A percentile compares a stretch with the other conserved stretches of the same genome.
Evolutionary conservation across 2,797 vertebrate species (phyloP).

Genomic region (Rousettus madagascariensis): DNA sequence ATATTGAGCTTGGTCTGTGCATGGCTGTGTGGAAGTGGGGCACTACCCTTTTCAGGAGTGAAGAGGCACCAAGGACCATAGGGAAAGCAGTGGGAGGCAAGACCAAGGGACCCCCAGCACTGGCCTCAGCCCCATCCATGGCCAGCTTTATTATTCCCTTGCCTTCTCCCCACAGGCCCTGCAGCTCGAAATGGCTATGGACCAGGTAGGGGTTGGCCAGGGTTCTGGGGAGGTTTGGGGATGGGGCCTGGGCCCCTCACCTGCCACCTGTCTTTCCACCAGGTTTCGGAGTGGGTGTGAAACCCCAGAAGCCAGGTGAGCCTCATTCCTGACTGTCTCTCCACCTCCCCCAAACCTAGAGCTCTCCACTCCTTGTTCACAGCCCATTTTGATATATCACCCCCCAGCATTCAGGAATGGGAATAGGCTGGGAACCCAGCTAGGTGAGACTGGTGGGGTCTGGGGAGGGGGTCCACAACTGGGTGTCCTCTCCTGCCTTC

Average conservation of each 20-base stretch:
- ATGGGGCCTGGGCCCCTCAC: not conserved
- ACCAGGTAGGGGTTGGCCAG: not conserved
- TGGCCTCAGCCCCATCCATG: not conserved
- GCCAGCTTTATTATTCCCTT: not conserved
- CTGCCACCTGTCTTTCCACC: not conserved
- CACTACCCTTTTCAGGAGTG: not conserved
- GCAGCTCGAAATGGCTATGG: not conserved
- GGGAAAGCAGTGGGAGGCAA: not conserved
- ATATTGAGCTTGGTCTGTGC: not conserved
- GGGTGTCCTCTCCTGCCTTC: not conserved
- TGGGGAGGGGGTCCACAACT: not conserved
- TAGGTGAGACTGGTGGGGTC: not conserved
- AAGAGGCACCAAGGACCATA: not conserved
- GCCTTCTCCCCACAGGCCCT: not conserved
- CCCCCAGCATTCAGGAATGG: not conserved
- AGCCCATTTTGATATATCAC: not conserved
- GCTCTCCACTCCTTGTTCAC: not conserved
- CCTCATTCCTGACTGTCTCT: not conserved
- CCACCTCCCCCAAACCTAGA: not conserved
- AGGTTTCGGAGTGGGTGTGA: not conserved
- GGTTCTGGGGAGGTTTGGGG: not conserved
- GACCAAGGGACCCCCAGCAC: not conserved
- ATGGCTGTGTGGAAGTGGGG: not conserved
- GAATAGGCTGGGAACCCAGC: not conserved
- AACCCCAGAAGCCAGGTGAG: constrained; percentile 54